These are phyloP conservation scores for Melolontha melolontha DNA, from an alignment of 2,888 invertebrate species.

Conservation along the genomic window DNA sequence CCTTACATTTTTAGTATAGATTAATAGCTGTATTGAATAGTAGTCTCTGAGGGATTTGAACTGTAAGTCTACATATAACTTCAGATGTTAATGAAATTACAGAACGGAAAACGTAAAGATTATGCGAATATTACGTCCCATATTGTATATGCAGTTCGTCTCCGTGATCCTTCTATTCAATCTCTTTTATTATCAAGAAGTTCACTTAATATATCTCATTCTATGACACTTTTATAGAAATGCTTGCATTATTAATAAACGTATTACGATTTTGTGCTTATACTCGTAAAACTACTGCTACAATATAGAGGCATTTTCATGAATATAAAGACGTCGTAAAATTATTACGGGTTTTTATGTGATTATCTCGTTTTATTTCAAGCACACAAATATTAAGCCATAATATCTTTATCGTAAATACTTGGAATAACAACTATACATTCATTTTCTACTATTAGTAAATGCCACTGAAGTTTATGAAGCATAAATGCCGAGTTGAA, in stretches of 20 bases:
- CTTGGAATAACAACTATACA: too few relatives aligned
- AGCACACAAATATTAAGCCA: not conserved
- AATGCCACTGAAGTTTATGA: too few relatives aligned
- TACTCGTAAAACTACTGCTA: conserved; percentile 24
- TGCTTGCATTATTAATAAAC: conserved; percentile 32
- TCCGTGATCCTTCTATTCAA: conserved; percentile 16
- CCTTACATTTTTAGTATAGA: not conserved
- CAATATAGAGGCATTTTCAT: conserved; percentile 14
- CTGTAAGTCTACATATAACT: conserved; percentile 6
- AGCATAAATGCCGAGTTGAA: too few relatives aligned
- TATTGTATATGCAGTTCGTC: not conserved
- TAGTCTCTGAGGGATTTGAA: not conserved
- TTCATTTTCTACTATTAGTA: too few relatives aligned
- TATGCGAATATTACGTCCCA: conserved; percentile 12
- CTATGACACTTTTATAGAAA: conserved; percentile 15
- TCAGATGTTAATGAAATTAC: conserved; percentile 20
- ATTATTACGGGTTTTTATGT: conserved; percentile 6
- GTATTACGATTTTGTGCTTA: conserved; percentile 15
- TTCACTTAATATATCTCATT: conserved; percentile 21
- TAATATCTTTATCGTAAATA: conserved; percentile 4
- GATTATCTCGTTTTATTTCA: conserved; percentile 13
- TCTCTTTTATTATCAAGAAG: conserved; percentile 22
- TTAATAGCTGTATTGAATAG: not conserved
- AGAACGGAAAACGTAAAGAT: conserved; percentile 11
- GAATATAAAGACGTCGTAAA: conserved; percentile 30